Base-by-base conservation (phyloP, 2,888 invertebrate species). In the Ochropleura plecta region DNA sequence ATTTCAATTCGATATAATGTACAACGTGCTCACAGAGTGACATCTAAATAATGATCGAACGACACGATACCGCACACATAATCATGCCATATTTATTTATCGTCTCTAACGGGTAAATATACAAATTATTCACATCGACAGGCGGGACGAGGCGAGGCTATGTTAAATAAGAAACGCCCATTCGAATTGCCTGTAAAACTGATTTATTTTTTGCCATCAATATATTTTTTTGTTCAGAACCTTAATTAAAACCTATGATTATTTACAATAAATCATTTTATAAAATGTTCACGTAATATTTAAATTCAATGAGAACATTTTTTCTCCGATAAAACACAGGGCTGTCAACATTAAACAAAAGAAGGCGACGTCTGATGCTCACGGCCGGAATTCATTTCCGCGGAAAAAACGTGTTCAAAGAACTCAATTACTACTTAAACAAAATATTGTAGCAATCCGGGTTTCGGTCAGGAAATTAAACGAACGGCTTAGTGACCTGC, bases 391-490 rank as follows among this genome's bases (percentile, higher is more conserved):
- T 93, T 95, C 93, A 96, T 96, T 96, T 96, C 95, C 95, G 92
- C 84, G 86, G 89, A 93, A 94, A 95, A 94, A 94, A 92, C 92
- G 91, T 93, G 92, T 91, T 92, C 92, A 95, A 95, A 95, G 93
- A 95, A 95, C 94, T 94, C 94, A 93, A 95, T 94, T 95, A 95
- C 94, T 93, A 94, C 93, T 95, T 94, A 94, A 95, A 95, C 95
- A 95, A 95, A 95, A 94, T 94, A 93, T 93, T 92, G 93, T 92
- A 90, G 93, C 93, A 91, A 94, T 94, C 90, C 92, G 91, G 92
- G 93, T 91, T 93, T 92, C 89, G 90, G 92, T 88, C 95, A 95
- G 96, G 96, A 96, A 96, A 96, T 96, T 96, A 96, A 96, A 94
- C 91, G 94, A 94, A 94, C 92, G 92, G 93, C 92, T 94, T 94